Evolutionary conservation across 2,888 invertebrate species (phyloP), one percentile per base, ranked within the genome.

Genomic region (Drosophila nr. perissopoda): DNA sequence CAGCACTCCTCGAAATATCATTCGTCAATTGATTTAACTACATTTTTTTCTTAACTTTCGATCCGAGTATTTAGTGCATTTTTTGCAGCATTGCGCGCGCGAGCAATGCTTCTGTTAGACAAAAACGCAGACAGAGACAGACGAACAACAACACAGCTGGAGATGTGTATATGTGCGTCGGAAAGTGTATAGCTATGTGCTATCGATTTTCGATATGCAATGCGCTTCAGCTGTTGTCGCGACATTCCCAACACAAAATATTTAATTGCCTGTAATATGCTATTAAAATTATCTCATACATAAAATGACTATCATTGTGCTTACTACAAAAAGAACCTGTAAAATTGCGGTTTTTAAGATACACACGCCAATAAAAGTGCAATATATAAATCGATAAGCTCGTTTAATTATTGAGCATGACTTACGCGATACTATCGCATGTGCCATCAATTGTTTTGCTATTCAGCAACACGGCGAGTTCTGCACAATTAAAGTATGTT

Each of bases 71-170:
- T 81, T 64, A 49, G 52, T 83, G 77, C 79, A 83, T 57, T 76
- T n/a, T 76, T 72, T 66, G 31, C 34, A 54, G 75, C 89, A 81
- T 89, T 84, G 57, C 89, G 89, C 84, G 84, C 85, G 87, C 88
- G 78, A 82, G 74, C 78, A 79, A 83, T 65, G 87, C 89, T 85
- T 85, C 89, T 89, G 89, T 78, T 80, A 60, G 76, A 80, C 76
- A 80, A 78, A 78, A 77, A 65, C 68, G 69, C 61, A 75, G 87
- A 85, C 75, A 85, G 83, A 80, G 84, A 88, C 54, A 69, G 76
- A 73, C 51, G 68, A 84, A 88, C 84, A 85, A 85, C 85, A 85
- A 85, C 84, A 88, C 80, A 72, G 80, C 78, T 82, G 76, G 73
- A 21, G 73, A 66, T 69, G 56, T 64, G 71, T 73, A 53, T 69